These are phyloP conservation scores for Lathronympha strigana DNA, from an alignment of 2,888 invertebrate species.

Conservation along the genomic window DNA sequence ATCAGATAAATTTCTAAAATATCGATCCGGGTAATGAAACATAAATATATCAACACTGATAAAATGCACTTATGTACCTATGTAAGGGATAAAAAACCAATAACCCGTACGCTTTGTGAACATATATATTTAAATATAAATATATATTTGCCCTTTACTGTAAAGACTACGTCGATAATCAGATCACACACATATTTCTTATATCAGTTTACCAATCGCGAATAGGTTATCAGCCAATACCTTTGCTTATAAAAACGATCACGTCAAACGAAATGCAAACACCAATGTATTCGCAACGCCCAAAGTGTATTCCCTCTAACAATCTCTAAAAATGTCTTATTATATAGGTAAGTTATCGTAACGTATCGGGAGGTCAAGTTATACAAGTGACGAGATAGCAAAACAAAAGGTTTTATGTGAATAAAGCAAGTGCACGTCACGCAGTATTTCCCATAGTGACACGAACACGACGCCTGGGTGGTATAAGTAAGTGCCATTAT, in stretches of 20 bases:
- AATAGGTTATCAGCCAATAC: conserved; percentile 19
- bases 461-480: conserved; percentile 34
- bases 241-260: conserved; percentile 28
- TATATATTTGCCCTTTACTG: too few species aligned
- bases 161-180: too few species aligned
- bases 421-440: conserved; percentile 30
- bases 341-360: not conserved
- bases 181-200: not conserved
- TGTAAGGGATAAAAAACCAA: too few species aligned
- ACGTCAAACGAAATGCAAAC: conserved; percentile 36
- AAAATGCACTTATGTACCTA: too few species aligned
- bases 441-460: conserved; percentile 46
- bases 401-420: not conserved
- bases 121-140: too few species aligned
- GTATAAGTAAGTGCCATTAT: conserved; percentile 37
- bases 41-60: too few species aligned
- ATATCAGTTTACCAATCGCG: conserved; percentile 29
- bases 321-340: not conserved
- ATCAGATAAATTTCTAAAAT: too few species aligned
- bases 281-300: not conserved
- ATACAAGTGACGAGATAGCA: not conserved
- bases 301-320: not conserved
- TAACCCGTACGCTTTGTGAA: too few species aligned
- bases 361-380: not conserved
- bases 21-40: too few species aligned